Evolutionary conservation across 2,888 invertebrate species (phyloP).

Genomic region (Hirtodrosophila confusa): DNA sequence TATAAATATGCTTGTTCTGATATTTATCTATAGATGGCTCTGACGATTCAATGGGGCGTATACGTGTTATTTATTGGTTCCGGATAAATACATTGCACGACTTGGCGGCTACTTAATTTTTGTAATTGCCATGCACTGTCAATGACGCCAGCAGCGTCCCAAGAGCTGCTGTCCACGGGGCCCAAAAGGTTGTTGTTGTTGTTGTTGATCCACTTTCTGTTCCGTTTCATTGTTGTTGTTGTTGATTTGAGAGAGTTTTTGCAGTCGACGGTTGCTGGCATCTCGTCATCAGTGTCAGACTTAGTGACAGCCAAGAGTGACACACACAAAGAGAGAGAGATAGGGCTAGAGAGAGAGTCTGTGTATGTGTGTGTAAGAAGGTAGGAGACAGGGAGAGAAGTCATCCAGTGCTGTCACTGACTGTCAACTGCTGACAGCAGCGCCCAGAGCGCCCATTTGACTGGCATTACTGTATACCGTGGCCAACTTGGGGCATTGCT

Average conservation of each 20-base stretch:
- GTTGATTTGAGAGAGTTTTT: constrained; percentile 30
- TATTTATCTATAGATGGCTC: constrained; percentile 21
- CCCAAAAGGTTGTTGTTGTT: constrained; percentile 38
- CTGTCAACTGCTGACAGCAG: constrained; percentile 53
- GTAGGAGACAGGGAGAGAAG: constrained; percentile 12
- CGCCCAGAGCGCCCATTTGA: constrained; percentile 11
- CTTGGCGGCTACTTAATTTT: constrained; percentile 61
- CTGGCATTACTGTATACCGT: not conserved
- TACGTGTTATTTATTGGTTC: constrained; percentile 64
- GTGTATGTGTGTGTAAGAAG: too few relatives aligned
- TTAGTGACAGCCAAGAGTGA: constrained; percentile 43
- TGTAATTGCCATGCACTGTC: constrained; percentile 53
- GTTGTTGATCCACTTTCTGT: constrained; percentile 55
- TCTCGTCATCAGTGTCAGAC: constrained; percentile 60
- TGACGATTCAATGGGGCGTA: constrained; percentile 42
- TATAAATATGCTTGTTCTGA: constrained; percentile 5
- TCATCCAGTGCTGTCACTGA: constrained; percentile 46
- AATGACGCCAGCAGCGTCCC: constrained; percentile 26
- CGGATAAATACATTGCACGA: constrained; percentile 61
- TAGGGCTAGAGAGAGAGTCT: not conserved
- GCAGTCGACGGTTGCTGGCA: constrained; percentile 32
- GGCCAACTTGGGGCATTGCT: not conserved
- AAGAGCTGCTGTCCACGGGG: constrained; percentile 22
- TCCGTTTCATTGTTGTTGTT: constrained; percentile 26
- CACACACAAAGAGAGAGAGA: constrained; percentile 9